Evolutionary conservation across 2,888 invertebrate species (phyloP).

Genomic region (Laspeyria flexula): DNA sequence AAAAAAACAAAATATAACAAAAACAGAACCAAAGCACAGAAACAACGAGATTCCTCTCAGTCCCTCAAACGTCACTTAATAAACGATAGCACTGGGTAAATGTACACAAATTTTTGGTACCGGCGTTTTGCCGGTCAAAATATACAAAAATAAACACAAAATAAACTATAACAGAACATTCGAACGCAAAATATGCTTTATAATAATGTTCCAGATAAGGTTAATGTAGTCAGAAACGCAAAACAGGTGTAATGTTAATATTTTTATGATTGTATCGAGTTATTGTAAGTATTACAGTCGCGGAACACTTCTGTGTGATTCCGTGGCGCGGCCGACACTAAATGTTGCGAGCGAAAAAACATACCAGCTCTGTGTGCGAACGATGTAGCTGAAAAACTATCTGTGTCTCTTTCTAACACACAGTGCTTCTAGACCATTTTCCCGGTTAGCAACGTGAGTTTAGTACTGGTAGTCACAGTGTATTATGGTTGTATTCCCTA

Average conservation of each 20-base stretch:
- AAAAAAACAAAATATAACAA: conserved; percentile 50
- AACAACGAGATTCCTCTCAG: conserved; percentile 43
- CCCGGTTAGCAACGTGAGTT: conserved; percentile 49
- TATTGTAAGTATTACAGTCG: conserved; percentile 46
- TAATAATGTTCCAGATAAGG: conserved; percentile 34
- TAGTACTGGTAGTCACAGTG: conserved; percentile 45
- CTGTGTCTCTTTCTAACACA: conserved; percentile 57
- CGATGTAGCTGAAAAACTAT: conserved; percentile 69
- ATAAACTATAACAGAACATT: conserved; percentile 49
- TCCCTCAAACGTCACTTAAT: conserved; percentile 60
- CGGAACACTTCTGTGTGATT: conserved; percentile 59
- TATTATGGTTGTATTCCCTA: conserved; percentile 43
- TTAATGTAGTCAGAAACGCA: conserved; percentile 29
- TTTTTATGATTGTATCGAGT: conserved; percentile 49
- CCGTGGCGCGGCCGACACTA: conserved; percentile 74
- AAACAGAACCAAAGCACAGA: conserved; percentile 52
- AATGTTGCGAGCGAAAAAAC: conserved; percentile 60
- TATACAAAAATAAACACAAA: conserved; percentile 57
- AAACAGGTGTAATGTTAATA: conserved; percentile 53
- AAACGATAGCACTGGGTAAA: conserved; percentile 58
- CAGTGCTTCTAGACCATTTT: conserved; percentile 52
- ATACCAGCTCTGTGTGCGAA: conserved; percentile 54
- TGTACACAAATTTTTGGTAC: conserved; percentile 57
- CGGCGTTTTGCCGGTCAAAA: conserved; percentile 79
- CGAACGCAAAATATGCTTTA: conserved; percentile 30